These are phyloP conservation scores for Pangasianodon hypophthalmus DNA, from an alignment of 2,113 vertebrate species.

Conservation along the genomic window DNA sequence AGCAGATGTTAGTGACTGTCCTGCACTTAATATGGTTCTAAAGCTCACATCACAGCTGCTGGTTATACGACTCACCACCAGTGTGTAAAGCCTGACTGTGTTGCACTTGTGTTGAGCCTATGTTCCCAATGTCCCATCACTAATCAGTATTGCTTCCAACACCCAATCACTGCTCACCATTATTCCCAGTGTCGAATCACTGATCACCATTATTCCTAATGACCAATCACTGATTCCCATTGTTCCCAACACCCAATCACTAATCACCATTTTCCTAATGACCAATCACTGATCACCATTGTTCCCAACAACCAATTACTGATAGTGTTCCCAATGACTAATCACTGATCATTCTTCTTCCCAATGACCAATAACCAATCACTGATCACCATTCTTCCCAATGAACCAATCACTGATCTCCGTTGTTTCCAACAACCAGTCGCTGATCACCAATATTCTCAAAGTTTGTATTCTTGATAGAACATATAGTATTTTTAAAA, in stretches of 20 bases:
- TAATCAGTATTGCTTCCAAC: background rate
- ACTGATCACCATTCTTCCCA: background rate
- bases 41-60: background rate
- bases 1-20: background rate
- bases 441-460: background rate
- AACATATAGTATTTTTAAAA: background rate
- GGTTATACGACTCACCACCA: background rate
- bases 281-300: background rate
- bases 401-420: background rate
- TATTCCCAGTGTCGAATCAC: background rate
- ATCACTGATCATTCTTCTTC: background rate
- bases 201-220: background rate
- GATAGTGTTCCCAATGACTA: background rate
- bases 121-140: background rate
- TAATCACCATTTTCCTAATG: background rate
- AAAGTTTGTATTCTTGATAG: background rate
- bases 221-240: background rate
- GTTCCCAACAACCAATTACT: background rate
- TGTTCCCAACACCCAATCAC: background rate
- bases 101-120: too few species aligned
- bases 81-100: background rate
- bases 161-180: background rate
- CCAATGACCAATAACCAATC: background rate
- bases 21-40: background rate
- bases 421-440: background rate